Evolutionary conservation across 2,888 invertebrate species (phyloP).

Genomic region (Drosophila leonis): DNA sequence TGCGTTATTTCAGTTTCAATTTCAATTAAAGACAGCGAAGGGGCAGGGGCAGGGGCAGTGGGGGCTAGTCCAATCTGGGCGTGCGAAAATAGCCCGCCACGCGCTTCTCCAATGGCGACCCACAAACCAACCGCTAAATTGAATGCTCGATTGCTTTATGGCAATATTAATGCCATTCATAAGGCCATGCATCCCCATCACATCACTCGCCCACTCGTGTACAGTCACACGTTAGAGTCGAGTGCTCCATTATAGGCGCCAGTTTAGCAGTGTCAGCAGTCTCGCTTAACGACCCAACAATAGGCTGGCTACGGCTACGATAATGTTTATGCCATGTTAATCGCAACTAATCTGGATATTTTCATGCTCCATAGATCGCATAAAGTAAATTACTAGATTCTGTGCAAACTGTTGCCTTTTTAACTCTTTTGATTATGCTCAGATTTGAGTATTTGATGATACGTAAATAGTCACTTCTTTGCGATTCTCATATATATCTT

Average conservation of each 20-base stretch:
- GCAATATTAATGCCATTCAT: constrained; percentile 62
- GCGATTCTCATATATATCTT: background rate
- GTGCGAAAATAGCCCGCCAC: constrained; percentile 72
- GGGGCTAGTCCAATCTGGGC: constrained; percentile 41
- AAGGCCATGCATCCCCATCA: constrained; percentile 53
- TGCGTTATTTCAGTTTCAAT: constrained; percentile 75
- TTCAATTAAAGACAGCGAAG: constrained; percentile 67
- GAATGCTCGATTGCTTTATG: constrained; percentile 55
- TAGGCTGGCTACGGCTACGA: constrained; percentile 30
- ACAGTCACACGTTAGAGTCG: constrained; percentile 12
- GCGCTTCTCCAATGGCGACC: constrained; percentile 50
- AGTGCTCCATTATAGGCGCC: constrained; percentile 56
- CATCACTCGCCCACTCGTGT: constrained; percentile 1
- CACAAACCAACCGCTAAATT: constrained; percentile 66
- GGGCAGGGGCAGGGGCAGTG: background rate
- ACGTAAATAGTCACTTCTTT: background rate
- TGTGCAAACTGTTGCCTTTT: background rate
- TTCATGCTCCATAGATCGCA: background rate
- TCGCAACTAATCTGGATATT: constrained; percentile 3
- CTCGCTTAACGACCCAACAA: constrained; percentile 67
- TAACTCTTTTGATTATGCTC: background rate
- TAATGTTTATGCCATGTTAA: constrained; percentile 33
- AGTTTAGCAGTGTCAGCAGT: constrained; percentile 47
- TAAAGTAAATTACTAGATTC: background rate
- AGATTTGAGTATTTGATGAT: too few relatives aligned